Evolutionary conservation across 2,113 vertebrate genomes (phyloP), one percentile per base, ranked within the genome.

Genomic region (Gorsachius goisagi): DNA sequence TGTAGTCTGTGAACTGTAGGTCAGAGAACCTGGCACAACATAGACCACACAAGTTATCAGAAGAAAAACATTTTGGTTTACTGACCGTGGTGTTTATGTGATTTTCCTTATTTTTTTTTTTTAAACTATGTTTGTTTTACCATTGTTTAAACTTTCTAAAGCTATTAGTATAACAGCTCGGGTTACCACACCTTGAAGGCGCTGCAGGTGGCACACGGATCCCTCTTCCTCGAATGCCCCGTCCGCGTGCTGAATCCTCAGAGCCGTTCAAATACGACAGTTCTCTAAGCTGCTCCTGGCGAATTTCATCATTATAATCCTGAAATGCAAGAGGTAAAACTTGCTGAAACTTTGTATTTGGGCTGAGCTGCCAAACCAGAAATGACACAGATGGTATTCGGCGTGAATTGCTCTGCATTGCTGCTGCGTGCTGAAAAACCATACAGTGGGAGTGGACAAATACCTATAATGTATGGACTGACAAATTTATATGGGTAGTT

Each of bases 221-320:
- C 32, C 98, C 98, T 97, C 99, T 98, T 91, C 98, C 99, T 91
- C 98, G 98, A 64, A 97, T 96, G 37, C 97, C 98, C 95, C 99
- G 98, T 85, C 98, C 99, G 95, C 99, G 98, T 89, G 97, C 98
- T 63, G 99, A 98, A 72, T 99, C 99, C 20, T 99, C 99, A 11
- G 99, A 99, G 85, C 99, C 99, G 3, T 99, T 99, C 96, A 99
- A 97, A 90, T 99, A 99, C 1, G 99, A 99, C 72, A 99, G 98
- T 96, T 99, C 99, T 92, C 99, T 98, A 91, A 99, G 98, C 68
- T 99, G 99, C 96, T 99, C 99, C 97, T 99, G 99, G 85, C 99
- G 99, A 96, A 99, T 99, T 98, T 99, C 99, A 96, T 99, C 99
- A 88, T 99, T 99, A 95, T 99, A 99, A 97, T 99, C 99, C 99